These are phyloP conservation scores for Polylopha cassiicola DNA, from an alignment of 2,888 invertebrate genomes.

Conservation along the genomic window DNA sequence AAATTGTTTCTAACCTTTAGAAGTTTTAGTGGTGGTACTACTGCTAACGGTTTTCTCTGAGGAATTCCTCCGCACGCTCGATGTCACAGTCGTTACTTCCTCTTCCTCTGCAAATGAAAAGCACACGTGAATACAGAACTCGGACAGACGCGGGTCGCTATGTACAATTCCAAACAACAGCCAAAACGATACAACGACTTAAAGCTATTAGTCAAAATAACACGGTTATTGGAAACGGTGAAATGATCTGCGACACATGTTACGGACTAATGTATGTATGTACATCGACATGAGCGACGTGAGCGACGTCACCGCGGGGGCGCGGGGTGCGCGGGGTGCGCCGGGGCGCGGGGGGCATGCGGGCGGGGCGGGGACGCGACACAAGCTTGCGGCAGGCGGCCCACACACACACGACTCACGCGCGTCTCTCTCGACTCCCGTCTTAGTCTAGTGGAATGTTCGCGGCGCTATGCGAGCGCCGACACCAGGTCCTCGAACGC, in stretches of 20 bases:
- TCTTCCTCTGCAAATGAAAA: slow-evolving; percentile 60
- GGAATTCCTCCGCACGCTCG: slow-evolving; percentile 70
- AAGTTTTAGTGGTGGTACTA: slow-evolving; percentile 77
- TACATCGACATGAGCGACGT: slow-evolving; percentile 50
- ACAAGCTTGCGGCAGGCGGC: slow-evolving; percentile 61
- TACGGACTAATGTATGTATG: slow-evolving; percentile 46
- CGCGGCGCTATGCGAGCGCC: slow-evolving; percentile 66
- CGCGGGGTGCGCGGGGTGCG: slow-evolving; percentile 29
- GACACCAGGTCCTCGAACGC: slow-evolving; percentile 92
- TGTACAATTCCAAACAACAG: slow-evolving; percentile 56
- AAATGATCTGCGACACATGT: slow-evolving; percentile 51
- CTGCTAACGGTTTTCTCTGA: slow-evolving; percentile 77
- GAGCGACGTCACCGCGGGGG: slow-evolving; percentile 30
- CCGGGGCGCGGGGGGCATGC: slow-evolving; percentile 34
- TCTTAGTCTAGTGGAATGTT: slow-evolving; percentile 70
- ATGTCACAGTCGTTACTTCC: slow-evolving; percentile 61
- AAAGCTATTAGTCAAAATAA: slow-evolving; percentile 74
- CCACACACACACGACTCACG: slow-evolving; percentile 76
- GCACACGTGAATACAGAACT: slow-evolving; percentile 13
- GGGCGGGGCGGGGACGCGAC: slow-evolving; percentile 50
- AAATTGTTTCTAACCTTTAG: slow-evolving; percentile 63
- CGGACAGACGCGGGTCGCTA: slow-evolving; percentile 33
- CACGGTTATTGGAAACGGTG: slow-evolving; percentile 64
- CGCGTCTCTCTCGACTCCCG: slow-evolving; percentile 70
- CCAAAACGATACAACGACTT: slow-evolving; percentile 57